These are phyloP conservation scores for Anolis apletophallus DNA, from an alignment of 2,797 vertebrate species.

Conservation along the genomic window DNA sequence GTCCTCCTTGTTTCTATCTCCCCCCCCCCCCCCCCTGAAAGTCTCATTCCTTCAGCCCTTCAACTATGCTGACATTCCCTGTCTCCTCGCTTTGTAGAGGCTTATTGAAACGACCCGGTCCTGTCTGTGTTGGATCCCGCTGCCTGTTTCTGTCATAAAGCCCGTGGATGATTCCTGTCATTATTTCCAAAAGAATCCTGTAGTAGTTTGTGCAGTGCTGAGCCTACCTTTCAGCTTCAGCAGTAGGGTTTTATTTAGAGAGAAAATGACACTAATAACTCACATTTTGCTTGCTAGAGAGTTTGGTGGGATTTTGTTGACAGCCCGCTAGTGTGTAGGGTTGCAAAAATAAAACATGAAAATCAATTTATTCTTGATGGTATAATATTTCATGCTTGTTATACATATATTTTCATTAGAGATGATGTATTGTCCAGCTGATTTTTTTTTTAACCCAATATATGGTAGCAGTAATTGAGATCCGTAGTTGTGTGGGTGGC, in stretches of 20 bases:
- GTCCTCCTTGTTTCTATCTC: neutral
- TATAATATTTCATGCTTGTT: neutral
- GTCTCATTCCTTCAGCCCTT: constrained; percentile 1
- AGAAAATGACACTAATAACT: neutral
- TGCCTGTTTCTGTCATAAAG: neutral
- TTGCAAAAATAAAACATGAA: neutral
- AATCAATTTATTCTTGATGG: constrained; percentile 13
- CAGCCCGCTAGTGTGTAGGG: fast-evolving
- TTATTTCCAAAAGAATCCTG: neutral
- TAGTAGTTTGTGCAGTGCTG: neutral
- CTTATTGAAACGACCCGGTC: neutral
- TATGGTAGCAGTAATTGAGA: constrained; percentile 33
- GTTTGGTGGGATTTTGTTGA: neutral
- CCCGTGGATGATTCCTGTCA: neutral
- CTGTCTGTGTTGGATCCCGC: neutral
- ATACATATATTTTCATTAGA: neutral
- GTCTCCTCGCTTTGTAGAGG: neutral
- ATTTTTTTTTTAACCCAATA: constrained; percentile 5
- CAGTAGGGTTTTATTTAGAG: neutral
- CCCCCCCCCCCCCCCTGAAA: neutral
- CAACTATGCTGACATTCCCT: neutral
- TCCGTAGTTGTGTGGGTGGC: neutral
- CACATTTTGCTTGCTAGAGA: neutral
- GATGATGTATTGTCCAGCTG: neutral
- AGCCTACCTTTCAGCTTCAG: neutral